A percentile compares a stretch with the other conserved stretches of the same genome.
phyloP scores from a whole-genome alignment of 1,140 invertebrate genomes.

The Microplitis demolitor region DNA sequence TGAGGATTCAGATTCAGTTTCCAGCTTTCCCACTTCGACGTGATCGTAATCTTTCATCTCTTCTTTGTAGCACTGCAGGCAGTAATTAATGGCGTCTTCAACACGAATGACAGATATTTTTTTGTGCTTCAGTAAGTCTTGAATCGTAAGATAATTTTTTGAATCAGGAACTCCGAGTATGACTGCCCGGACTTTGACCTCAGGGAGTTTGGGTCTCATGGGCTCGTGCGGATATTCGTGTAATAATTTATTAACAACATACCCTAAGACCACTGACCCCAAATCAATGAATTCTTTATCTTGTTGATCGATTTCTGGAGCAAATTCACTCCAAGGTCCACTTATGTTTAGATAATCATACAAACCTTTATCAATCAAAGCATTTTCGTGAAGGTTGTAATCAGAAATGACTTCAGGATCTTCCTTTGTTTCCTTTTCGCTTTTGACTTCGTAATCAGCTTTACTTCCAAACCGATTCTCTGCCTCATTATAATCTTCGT shows the following conservation, averaged over 20 bases:
- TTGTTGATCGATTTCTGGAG: constrained; percentile 40
- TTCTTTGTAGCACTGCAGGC: constrained; percentile 60
- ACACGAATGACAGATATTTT: constrained; percentile 63
- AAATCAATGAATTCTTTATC: constrained; percentile 49
- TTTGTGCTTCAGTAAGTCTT: constrained; percentile 55
- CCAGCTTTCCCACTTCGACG: constrained; percentile 46
- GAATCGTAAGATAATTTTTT: constrained; percentile 52
- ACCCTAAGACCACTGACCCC: constrained; percentile 60
- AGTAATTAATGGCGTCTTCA: constrained; percentile 64
- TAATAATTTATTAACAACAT: constrained; percentile 64
- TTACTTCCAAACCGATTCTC: not conserved
- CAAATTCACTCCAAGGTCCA: constrained; percentile 48
- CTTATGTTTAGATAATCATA: constrained; percentile 46
- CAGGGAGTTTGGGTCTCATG: constrained; percentile 45
- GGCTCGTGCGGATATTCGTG: constrained; percentile 30
- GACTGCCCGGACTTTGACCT: constrained; percentile 56
- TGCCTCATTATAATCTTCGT: no score
- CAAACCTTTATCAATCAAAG: constrained; percentile 48
- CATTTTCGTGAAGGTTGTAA: constrained; percentile 41
- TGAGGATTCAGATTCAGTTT: not conserved
- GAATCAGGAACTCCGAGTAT: constrained; percentile 60
- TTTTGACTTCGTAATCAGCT: not conserved
- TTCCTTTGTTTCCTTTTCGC: not conserved
- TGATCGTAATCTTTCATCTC: constrained; percentile 61
- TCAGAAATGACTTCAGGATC: not conserved